Evolutionary conservation across 1,140 invertebrate species (phyloP), one percentile per base, ranked within the genome.

Genomic region (Aethina tumida): DNA sequence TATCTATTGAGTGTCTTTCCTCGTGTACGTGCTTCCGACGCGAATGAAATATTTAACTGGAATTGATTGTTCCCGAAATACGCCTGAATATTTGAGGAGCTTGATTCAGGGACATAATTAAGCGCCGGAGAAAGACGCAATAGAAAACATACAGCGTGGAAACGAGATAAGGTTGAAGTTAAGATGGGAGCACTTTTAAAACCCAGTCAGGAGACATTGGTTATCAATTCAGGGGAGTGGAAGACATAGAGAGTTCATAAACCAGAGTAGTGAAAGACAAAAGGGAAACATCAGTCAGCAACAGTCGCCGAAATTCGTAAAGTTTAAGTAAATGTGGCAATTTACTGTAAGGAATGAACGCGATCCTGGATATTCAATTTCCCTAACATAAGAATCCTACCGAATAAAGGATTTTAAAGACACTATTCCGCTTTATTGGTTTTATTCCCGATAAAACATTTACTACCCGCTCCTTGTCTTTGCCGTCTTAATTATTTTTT

Each of bases 301-400:
- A 33, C 50, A 49, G 42, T 53, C 45, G 42, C 40, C 32, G 27
- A 44, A 50, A 43, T 45, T 47, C 48, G 48, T 44, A 50, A 53
- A 53, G 39, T 55, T 52, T 47, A 54, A 55, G 47, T 52, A 55
- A 55, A 55, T 52, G 50, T 36, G 38, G 41, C 50, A 50, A 52
- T 55, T 52, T 48, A 34, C 34, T 40, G 35, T 43, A 44, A 49
- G 42, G 44, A 50, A 49, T 45, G 47, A 50, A 52, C 41, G 44
- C 48, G 30, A 45, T 52, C 43, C 49, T 29, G 30, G 41, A 50
- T 43, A 50, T 50, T 50, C 45, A 47, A 50, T 50, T 50, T 45
- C 43, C 39, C 44, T 39, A 42, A 33, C 32, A 28, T 36, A 33
- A 25, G 32, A 39, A 35, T 36, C 25, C 31, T 15, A 32, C 6